A percentile compares a stretch with the other conserved stretches of the same genome.
phyloP scores from a whole-genome alignment of 2,797 vertebrate species.

The Heteromormyrus szaboi region DNA sequence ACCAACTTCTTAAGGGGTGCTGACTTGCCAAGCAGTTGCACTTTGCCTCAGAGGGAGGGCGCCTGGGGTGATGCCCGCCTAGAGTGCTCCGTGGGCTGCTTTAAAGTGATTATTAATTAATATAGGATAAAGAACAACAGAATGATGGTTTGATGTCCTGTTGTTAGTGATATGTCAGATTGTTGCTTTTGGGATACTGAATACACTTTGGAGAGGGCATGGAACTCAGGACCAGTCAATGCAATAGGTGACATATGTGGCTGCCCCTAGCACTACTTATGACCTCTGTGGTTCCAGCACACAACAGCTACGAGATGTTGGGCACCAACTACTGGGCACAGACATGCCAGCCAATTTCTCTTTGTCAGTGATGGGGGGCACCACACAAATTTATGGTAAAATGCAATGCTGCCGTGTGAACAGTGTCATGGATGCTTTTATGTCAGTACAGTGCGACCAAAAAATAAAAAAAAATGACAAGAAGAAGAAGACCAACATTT shows the following conservation, averaged over 20 bases:
- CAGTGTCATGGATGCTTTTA: background rate
- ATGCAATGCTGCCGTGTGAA: background rate
- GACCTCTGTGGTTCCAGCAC: background rate
- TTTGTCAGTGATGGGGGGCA: background rate
- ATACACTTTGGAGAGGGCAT: background rate
- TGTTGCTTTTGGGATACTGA: background rate
- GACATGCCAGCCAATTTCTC: background rate
- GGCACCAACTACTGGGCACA: background rate
- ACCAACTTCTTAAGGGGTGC: background rate
- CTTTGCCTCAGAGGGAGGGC: background rate
- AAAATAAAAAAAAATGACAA: background rate
- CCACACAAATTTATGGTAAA: background rate
- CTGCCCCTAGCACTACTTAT: background rate
- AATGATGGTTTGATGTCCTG: background rate
- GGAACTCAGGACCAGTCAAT: background rate
- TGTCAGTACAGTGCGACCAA: background rate
- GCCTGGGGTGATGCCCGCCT: background rate
- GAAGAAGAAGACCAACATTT: background rate
- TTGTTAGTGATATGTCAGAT: background rate
- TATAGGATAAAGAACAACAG: background rate
- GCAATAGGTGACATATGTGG: background rate
- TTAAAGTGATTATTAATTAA: background rate
- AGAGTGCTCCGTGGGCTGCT: background rate
- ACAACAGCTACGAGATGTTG: background rate
- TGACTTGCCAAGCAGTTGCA: background rate